Evolutionary conservation across 2,797 vertebrate genomes (phyloP).

Genomic region (Sebastes ruberrimus): DNA sequence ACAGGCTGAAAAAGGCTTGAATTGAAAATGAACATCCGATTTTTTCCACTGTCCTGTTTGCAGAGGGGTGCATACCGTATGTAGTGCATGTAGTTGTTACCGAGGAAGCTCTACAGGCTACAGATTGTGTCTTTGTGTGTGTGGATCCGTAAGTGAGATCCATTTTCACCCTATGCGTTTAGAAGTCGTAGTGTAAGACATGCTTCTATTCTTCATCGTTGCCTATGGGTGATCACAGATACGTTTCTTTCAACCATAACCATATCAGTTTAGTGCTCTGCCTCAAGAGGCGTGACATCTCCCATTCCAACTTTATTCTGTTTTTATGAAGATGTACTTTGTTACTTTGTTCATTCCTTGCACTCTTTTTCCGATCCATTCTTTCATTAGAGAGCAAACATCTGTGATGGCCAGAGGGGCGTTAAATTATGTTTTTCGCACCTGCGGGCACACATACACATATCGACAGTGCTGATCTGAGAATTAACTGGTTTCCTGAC

Average conservation of each 20-base stretch:
- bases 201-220: background rate
- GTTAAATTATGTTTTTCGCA: background rate
- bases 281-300: background rate
- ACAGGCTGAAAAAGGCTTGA: constrained; percentile 32
- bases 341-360: background rate
- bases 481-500: constrained; percentile 22
- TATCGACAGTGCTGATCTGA: background rate
- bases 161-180: background rate
- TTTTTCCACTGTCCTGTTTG: background rate
- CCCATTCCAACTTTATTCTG: background rate
- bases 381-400: background rate
- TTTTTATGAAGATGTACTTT: background rate
- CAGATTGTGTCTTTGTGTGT: background rate
- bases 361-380: background rate
- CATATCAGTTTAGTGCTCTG: background rate
- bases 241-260: background rate
- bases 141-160: background rate
- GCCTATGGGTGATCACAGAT: background rate
- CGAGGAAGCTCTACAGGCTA: background rate
- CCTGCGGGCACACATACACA: background rate
- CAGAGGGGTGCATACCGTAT: background rate
- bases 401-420: background rate
- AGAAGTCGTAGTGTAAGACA: background rate
- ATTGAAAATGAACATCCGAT: constrained; percentile 48
- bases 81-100: background rate